Evolutionary conservation across 1,140 invertebrate species (phyloP), one percentile per base, ranked within the genome.

Genomic region (Frieseomelitta varia): DNA sequence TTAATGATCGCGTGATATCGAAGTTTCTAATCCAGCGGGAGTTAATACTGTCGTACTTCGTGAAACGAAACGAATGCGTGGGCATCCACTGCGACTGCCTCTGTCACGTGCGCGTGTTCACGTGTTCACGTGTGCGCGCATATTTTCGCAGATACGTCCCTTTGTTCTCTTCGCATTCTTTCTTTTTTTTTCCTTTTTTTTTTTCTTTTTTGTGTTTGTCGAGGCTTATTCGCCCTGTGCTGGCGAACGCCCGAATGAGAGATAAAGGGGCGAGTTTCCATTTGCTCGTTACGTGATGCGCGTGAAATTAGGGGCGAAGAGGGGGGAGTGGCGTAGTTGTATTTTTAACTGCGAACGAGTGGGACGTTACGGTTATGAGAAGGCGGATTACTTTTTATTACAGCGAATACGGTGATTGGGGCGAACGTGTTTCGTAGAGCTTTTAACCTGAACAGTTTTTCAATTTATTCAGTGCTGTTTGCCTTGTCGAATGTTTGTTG

Each of bases 1-100:
- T 56, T 80, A 87, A 84, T 79, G 88, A 81, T 84, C 74, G 73
- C 73, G 61, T 21, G 34, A 55, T 74, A 34, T 68, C 27, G 56
- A n/a, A 51, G 39, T 68, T 15, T 15, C 27, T 88, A 76, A 86
- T 83, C 71, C 67, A n/a, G 65, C 77, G 39, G 24, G 53, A 80
- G 61, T 82, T 88, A 88, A 88, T 88, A 51, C 71, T 8, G 55
- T 56, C 73, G 27, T 19, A 56, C 15, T 24, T 17, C 11, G 56
- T 21, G 30, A 51, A 47, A n/a, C 21, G 30, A 34, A 58, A n/a
- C 4, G 63, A 4, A n/a, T 55, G 58, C 39, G 74, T 73, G 12
- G 56, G 58, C 17, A n/a, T 53, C 34, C 17, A 8, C 56, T 39
- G 4, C 39, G 19, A 11, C 34, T 39, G 39, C 39, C 39, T 15